Conservation (phyloP, 30 jellyfish, hydroid and myxozoan species). For the Aurelia aurita complex sp. Pacific region DNA sequence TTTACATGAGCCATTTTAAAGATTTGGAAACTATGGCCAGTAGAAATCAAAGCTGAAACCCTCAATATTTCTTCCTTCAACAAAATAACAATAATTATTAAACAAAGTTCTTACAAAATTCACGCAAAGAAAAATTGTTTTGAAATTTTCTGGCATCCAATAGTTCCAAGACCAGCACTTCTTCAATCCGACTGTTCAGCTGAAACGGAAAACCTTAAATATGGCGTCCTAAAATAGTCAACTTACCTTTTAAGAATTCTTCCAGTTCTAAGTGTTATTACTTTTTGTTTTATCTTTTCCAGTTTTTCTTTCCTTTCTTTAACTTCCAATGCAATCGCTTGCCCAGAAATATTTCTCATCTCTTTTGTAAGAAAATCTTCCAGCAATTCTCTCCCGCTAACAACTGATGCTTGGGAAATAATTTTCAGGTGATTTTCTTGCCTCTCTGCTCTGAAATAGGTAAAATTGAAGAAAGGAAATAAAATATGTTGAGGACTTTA, state of each 20-base stretch:
- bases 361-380: slow-evolving; percentile 21
- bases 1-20: no score
- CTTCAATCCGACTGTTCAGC: no score
- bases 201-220: no score
- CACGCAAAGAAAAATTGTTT: no score
- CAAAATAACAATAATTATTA: no score
- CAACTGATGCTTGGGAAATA: background rate
- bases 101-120: no score
- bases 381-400: slow-evolving; percentile 20
- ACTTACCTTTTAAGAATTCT: slow-evolving; percentile 37
- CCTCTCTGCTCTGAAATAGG: slow-evolving; percentile 28
- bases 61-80: no score
- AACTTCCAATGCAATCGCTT: slow-evolving; percentile 14
- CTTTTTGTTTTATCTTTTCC: slow-evolving; percentile 10
- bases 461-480: background rate
- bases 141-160: no score
- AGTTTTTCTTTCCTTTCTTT: slow-evolving; percentile 34
- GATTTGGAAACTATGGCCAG: no score
- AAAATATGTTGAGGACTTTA: background rate
- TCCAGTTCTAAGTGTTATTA: background rate
- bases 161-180: no score
- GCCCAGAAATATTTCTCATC: background rate
- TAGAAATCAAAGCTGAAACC: no score
- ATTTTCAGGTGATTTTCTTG: background rate
- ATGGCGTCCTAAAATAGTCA: background rate